Conservation (phyloP, 2,113 vertebrate genomes). For the Oryzias curvinotus region DNA sequence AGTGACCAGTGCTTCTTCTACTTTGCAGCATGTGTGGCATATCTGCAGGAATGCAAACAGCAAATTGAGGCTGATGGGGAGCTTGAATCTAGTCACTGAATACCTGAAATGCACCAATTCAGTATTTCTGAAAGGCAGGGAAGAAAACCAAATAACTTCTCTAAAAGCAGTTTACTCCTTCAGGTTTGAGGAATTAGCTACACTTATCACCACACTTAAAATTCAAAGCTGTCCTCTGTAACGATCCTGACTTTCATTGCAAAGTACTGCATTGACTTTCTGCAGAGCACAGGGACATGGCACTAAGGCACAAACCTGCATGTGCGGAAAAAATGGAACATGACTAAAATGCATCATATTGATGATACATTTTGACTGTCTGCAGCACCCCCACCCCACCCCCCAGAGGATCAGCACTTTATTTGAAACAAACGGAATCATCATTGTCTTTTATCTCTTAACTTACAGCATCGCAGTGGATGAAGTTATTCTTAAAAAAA, state of each 20-base stretch:
- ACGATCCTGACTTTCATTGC: conserved; percentile 33
- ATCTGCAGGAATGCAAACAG: too few species aligned
- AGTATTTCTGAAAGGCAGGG: not conserved
- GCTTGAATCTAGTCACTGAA: not conserved
- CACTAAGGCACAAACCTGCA: conserved; percentile 27
- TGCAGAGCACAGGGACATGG: conserved; percentile 62
- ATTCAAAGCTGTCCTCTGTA: conserved; percentile 30
- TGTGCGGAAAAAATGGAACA: conserved; percentile 27
- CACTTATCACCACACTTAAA: conserved; percentile 30
- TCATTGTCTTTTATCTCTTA: not conserved
- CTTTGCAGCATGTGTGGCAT: too few species aligned
- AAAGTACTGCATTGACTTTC: conserved; percentile 63
- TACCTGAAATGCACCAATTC: not conserved
- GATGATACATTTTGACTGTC: not conserved
- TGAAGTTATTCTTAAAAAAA: too few species aligned
- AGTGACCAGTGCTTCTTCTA: not conserved
- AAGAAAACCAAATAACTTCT: conserved; percentile 1
- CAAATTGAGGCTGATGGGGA: not conserved
- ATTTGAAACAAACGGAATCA: not conserved
- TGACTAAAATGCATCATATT: conserved; percentile 27
- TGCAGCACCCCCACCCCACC: not conserved
- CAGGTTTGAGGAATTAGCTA: conserved; percentile 28
- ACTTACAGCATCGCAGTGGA: too few species aligned
- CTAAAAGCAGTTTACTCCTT: not conserved
- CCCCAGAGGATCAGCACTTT: not conserved